Evolutionary conservation across 2,113 vertebrate genomes (phyloP), one percentile per base, ranked within the genome.

Genomic region (Poecilia latipinna): DNA sequence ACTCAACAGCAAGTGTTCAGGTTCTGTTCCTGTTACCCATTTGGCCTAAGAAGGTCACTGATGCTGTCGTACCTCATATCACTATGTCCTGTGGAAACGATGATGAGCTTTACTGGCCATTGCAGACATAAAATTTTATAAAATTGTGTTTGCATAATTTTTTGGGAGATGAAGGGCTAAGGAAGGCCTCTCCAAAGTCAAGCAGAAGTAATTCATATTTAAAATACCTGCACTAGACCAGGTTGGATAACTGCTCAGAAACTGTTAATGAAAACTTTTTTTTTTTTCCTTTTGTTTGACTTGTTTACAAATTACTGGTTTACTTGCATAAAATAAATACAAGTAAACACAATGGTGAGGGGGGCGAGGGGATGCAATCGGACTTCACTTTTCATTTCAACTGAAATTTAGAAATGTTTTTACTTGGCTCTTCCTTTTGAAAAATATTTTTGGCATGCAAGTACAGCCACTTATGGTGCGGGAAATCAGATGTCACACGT

Each of bases 341-440:
- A 37, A 11, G 35, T 37, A 37, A 37, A 37, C 35, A 37, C 12
- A 37, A 2, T 11, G 10, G n/a, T n/a, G n/a, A n/a, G 2, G 35
- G 35, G 35, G 2, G 10, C 1, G 3, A 10, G 35, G 35, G 10
- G 73, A 11, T n/a, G 51, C 57, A 28, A 29, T 24, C 72, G 68
- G 72, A 68, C 67, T 80, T 15, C 79, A 82, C 89, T 78, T 89
- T 87, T 70, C 65, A 83, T 81, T 87, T 86, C 77, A 72, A 81
- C 10, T 37, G 2, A 37, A 37, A 37, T 37, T 11, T 11, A 37
- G 35, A 37, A 37, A 37, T 37, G 2, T 37, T 37, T 37, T 2
- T 37, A 37, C 11, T 37, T 37, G 35, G 10, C 10, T 37, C 35
- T 11, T 11, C 10, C 8, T 42, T 42, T 15, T 42, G 39, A 42